Evolutionary conservation across 1,140 invertebrate genomes (phyloP), one percentile per base, ranked within the genome.

Genomic region (Dufourea novaeangliae): DNA sequence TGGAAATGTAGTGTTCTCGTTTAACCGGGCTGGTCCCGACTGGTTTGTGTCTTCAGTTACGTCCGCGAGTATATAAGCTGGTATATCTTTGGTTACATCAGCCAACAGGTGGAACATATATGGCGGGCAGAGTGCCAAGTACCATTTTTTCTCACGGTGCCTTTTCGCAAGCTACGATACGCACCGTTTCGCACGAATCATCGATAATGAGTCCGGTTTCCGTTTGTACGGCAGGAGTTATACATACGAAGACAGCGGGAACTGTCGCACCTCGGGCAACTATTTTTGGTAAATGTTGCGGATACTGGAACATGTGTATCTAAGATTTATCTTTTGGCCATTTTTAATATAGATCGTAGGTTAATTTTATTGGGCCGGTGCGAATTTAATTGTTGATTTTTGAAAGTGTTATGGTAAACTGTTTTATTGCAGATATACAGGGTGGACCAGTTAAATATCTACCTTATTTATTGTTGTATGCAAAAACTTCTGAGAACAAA

Each of bases 121-220:
- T 71, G 72, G 62, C 56, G 56, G 61, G 37, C 22, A 52, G 25
- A 11, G 46, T n/a, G 20, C 68, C 11, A 39, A 11, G 46, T 56
- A 70, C 62, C 73, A 61, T 76, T 71, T 76, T 71, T 82, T 64
- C n/a, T 79, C 67, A 34, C 52, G 61, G 25, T 71, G n/a, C 59
- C n/a, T 27, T 39, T 32, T 44, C 12, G 20, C 1, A 11, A 8
- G 29, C 56, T 74, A 46, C 25, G 27, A 20, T 20, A 37, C 41
- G 14, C n/a, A 37, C 29, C 8, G 22, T 41, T 64, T 74, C 52
- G 8, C 25, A 27, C 25, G 59, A 39, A 25, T 27, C 32, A 29
- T 22, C 52, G 8, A n/a, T 22, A 62, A 61, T 27, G 41, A 22
- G 17, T 34, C 20, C 46, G 46, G 20, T n/a, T 37, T 50, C 41